A percentile compares a stretch with the other conserved stretches of the same genome.
Evolutionary conservation across 2,888 invertebrate species (phyloP).

Genomic region (Drosophila suboccidentalis): DNA sequence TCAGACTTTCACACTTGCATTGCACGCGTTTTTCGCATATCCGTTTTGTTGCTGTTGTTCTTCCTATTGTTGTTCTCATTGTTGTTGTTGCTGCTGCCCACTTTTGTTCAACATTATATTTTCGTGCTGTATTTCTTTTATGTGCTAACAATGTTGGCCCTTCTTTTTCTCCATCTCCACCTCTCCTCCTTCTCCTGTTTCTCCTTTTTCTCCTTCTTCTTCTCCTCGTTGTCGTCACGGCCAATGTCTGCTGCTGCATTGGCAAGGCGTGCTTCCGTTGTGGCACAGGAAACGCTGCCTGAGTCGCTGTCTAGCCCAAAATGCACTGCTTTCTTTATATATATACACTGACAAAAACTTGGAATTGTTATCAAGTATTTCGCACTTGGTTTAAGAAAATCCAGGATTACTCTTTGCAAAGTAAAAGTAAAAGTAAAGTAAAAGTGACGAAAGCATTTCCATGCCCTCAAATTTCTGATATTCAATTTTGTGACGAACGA

Average conservation of each 20-base stretch:
- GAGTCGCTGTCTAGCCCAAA: slow-evolving; percentile 52
- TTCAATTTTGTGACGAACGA: too few relatives aligned
- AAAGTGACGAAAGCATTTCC: too few relatives aligned
- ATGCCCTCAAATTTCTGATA: too few relatives aligned
- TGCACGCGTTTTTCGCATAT: slow-evolving; percentile 75
- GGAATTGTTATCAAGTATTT: too few relatives aligned
- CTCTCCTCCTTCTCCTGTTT: too few relatives aligned
- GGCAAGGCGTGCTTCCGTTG: slow-evolving; percentile 28
- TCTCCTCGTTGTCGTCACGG: slow-evolving; percentile 4
- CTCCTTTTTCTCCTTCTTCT: background rate
- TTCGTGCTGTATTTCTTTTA: slow-evolving; percentile 57
- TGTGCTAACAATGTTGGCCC: slow-evolving; percentile 52
- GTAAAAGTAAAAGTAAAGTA: too few relatives aligned
- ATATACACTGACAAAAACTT: background rate
- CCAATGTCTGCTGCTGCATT: slow-evolving; percentile 32
- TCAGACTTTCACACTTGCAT: slow-evolving; percentile 68
- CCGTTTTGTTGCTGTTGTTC: slow-evolving; percentile 40
- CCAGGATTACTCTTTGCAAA: too few relatives aligned
- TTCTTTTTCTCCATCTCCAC: too few relatives aligned
- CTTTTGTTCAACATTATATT: slow-evolving; percentile 48
- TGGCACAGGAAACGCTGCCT: slow-evolving; percentile 39
- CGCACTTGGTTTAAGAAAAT: too few relatives aligned
- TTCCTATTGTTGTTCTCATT: slow-evolving; percentile 29
- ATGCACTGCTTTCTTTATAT: slow-evolving; percentile 28
- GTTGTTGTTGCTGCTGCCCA: slow-evolving; percentile 19